Percentiles rank a stretch among this genome's conserved stretches.
Conservation (phyloP, 2,113 vertebrate species). For the Alaudala cheleensis region DNA sequence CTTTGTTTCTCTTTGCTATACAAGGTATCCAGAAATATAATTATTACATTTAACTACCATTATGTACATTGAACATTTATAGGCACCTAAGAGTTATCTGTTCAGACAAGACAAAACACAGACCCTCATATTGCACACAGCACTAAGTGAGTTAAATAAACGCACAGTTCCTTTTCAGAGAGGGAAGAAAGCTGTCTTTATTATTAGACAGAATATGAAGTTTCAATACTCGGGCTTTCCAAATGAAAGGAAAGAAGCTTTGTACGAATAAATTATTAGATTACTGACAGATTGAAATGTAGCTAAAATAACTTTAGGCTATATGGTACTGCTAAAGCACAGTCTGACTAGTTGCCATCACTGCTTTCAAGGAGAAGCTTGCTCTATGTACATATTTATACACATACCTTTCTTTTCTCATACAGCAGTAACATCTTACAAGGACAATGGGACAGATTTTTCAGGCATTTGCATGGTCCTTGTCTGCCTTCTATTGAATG, state of each 20-base stretch:
- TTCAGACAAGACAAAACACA: background rate
- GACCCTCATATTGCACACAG: background rate
- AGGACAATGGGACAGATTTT: background rate
- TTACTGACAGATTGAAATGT: background rate
- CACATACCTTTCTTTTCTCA: background rate
- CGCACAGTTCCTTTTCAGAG: background rate
- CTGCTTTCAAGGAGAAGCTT: background rate
- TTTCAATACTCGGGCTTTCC: background rate
- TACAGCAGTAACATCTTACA: background rate
- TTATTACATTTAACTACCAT: background rate
- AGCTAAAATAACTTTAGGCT: background rate
- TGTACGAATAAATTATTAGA: background rate
- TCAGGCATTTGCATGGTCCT: background rate
- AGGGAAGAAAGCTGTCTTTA: background rate
- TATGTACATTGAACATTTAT: background rate
- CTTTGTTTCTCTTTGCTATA: background rate
- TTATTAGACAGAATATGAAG: background rate
- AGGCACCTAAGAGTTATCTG: accelerated
- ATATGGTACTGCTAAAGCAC: background rate
- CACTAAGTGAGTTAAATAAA: background rate
- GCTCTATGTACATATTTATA: background rate
- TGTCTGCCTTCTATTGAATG: background rate
- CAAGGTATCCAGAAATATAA: background rate
- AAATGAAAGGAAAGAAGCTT: background rate
- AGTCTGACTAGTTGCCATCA: background rate